Evolutionary conservation across 2,797 vertebrate genomes (phyloP), one percentile per base, ranked within the genome.

Genomic region (Semotilus atromaculatus): DNA sequence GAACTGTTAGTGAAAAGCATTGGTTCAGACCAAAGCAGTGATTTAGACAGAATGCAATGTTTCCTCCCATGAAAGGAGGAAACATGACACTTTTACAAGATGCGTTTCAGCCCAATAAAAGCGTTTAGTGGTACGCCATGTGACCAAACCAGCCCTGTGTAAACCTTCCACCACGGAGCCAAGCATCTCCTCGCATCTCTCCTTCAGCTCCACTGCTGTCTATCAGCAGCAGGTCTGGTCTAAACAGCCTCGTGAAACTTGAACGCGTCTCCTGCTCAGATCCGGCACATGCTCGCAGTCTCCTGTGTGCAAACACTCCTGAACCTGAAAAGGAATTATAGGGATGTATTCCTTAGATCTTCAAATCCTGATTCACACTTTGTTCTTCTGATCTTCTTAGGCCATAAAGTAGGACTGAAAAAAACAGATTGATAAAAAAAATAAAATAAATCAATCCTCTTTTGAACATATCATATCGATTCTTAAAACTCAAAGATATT

Each of bases 191-290:
- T 31, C 23, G 60, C 7, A 7, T 82, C 26, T 70, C 38, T 60
- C 51, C 36, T 60, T 72, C n/a, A 38, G 5, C 26, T 60, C 14
- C 51, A 38, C 19, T n/a, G 68, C 68, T 62, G 80, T 72, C 80
- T 60, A 34, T 72, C 67, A 81, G n/a, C 80, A 31, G n/a, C 51
- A 48, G 55, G 68, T 45, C 53, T 82, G 67, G 53, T 36, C 26
- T 70, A 7, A 70, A 80, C 64, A 81, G 43, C 66, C 80, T 73
- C 10, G 53, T 73, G 68, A 82, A 82, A 82, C 68, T 51, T 60
- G 80, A 82, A 23, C 21, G 51, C 1, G 38, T 72, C 68, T 73
- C 48, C 36, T 23, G 29, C 68, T 72, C 38, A 8, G 34, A 60
- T 23, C 79, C 18, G 14, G 51, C 80, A 60, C 38, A 8, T 72